Base-by-base conservation (phyloP, 2,888 invertebrate species). In the Cryptus armator region DNA sequence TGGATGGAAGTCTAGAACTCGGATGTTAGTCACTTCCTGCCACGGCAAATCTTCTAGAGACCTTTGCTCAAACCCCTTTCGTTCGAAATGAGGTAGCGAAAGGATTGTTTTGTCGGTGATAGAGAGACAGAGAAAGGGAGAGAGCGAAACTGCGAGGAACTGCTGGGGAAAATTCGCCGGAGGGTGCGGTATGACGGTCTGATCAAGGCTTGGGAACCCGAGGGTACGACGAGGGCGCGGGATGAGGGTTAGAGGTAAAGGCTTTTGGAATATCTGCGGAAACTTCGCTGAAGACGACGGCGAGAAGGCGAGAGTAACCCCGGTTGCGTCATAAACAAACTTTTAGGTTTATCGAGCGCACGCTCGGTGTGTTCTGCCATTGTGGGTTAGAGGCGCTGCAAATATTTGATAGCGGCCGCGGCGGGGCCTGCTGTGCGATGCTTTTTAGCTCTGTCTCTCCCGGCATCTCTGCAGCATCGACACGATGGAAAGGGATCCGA, bases 321-420 rank as follows among this genome's bases (percentile, higher is more conserved):
- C 78, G 32, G 56, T 68, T 76, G 72, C 76, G 87, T 89, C 90
- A 90, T 92, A 92, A 92, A 91, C 92, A 92, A 92, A 92, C 92
- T 92, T 92, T 91, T 89, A 87, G 90, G 90, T 92, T 92, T 91
- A 91, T 92, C 91, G 91, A 92, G 92, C 90, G 89, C 86, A 85
- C 86, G 53, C 74, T 84, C 66, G 70, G 53, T 70, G 74, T 53
- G 53, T 16, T 14, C 32, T 7, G 46, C 83, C 88, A 91, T 90
- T 89, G 90, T 89, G 88, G 89, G 88, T 86, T 89, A 88, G 89
- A 90, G 89, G 81, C 89, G 91, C 90, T 90, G 91, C 91, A 92
- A 92, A 92, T 92, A 92, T 92, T 92, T 92, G 91, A 92, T 92
- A 91, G 91, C 89, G 89, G 87, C 85, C 87, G 88, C 71, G 56